Evolutionary conservation across 2,113 vertebrate genomes (phyloP).

Genomic region (Gallinago jamesoni): DNA sequence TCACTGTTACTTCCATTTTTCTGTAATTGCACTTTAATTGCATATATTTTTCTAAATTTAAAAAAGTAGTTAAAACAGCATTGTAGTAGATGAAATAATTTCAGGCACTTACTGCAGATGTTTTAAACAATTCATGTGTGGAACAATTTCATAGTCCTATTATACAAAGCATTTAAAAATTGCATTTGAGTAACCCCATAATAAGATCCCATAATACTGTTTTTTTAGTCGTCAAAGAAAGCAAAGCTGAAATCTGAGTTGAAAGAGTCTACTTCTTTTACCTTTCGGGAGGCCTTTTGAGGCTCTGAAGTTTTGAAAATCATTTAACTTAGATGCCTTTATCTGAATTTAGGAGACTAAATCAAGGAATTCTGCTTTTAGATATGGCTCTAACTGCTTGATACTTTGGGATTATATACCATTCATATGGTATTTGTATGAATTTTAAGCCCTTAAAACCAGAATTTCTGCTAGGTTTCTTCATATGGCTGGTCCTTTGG

Average conservation of each 20-base stretch:
- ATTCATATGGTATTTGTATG: not conserved
- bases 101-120: constrained; percentile 52
- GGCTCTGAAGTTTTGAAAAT: not conserved
- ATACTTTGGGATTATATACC: not conserved
- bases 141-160: constrained; percentile 68
- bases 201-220: not conserved
- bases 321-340: not conserved
- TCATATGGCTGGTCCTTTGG: not conserved
- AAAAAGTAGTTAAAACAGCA: constrained; percentile 72
- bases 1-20: constrained; percentile 66
- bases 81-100: constrained; percentile 59
- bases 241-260: not conserved
- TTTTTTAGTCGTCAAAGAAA: not conserved
- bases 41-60: constrained; percentile 75
- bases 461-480: not conserved
- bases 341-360: not conserved
- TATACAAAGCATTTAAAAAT: constrained; percentile 63
- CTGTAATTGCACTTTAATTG: constrained; percentile 77
- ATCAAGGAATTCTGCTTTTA: not conserved
- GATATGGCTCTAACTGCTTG: not conserved
- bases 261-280: not conserved
- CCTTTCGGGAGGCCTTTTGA: not conserved
- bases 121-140: constrained; percentile 64
- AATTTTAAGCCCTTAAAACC: not conserved
- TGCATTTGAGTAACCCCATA: constrained; percentile 14